Evolutionary conservation across 1,140 invertebrate genomes (phyloP).

Genomic region (Ladona fulva): DNA sequence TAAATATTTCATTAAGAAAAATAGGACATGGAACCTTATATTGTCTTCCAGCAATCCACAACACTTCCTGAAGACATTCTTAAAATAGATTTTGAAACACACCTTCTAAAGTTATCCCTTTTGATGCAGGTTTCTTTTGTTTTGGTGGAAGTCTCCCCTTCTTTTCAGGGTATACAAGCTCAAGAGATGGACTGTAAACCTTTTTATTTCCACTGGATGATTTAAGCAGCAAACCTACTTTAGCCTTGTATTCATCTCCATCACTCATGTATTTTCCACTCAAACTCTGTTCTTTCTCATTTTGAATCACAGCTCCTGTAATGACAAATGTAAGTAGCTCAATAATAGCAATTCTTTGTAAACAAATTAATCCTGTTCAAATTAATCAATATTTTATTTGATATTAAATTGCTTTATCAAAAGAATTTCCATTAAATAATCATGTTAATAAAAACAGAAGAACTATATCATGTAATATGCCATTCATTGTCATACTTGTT

Average conservation of each 20-base stretch:
- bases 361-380: not conserved
- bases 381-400: not conserved
- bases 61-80: no score
- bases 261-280: constrained; percentile 47
- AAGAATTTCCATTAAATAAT: no score
- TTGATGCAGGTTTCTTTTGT: not conserved
- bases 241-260: constrained; percentile 46
- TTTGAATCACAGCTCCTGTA: constrained; percentile 38
- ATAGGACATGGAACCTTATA: no score
- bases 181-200: constrained; percentile 57
- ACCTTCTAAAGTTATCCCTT: not conserved
- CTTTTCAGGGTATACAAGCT: constrained; percentile 50
- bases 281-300: constrained; percentile 43
- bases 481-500: no score
- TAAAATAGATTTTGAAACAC: no score
- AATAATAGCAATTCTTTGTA: no score
- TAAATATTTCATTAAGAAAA: no score
- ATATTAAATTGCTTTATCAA: no score
- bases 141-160: not conserved
- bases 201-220: constrained; percentile 39
- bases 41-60: no score
- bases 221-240: constrained; percentile 46
- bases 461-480: no score
- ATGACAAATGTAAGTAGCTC: no score
- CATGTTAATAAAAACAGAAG: no score